Conservation (phyloP, 2,888 invertebrate species). For the Pemphredon lugubris region DNA sequence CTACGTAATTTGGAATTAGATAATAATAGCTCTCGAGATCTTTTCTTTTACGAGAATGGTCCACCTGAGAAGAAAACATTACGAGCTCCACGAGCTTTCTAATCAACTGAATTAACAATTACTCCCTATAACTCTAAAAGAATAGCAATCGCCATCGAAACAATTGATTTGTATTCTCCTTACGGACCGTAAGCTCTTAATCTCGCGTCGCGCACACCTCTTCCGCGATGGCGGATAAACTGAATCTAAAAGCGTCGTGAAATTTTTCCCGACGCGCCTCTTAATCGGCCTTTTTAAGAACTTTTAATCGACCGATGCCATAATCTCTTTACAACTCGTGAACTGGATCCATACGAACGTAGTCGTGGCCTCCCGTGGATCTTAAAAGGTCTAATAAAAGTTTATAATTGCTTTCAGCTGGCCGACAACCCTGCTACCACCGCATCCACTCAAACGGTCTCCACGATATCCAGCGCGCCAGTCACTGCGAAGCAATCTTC, state of each 20-base stretch:
- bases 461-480: constrained; percentile 32
- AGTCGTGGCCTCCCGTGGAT: background rate
- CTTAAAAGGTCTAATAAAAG: constrained; percentile 36
- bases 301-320: constrained; percentile 9
- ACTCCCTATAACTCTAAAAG: too few relatives aligned
- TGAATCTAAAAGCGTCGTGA: background rate
- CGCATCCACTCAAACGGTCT: constrained; percentile 12
- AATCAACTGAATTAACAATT: too few relatives aligned
- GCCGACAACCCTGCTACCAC: constrained; percentile 38
- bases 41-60: too few relatives aligned
- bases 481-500: constrained; percentile 49
- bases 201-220: background rate
- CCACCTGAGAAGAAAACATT: too few relatives aligned
- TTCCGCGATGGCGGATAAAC: background rate
- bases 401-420: constrained; percentile 54
- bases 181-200: too few relatives aligned
- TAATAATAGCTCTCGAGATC: too few relatives aligned
- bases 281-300: background rate
- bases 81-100: too few relatives aligned
- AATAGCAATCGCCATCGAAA: too few relatives aligned
- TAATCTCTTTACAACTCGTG: constrained; percentile 19
- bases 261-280: background rate
- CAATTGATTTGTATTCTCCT: too few relatives aligned
- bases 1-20: too few relatives aligned
- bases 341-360: constrained; percentile 3